Conservation (phyloP, 2,888 invertebrate species). For the Callosobruchus maculatus region DNA sequence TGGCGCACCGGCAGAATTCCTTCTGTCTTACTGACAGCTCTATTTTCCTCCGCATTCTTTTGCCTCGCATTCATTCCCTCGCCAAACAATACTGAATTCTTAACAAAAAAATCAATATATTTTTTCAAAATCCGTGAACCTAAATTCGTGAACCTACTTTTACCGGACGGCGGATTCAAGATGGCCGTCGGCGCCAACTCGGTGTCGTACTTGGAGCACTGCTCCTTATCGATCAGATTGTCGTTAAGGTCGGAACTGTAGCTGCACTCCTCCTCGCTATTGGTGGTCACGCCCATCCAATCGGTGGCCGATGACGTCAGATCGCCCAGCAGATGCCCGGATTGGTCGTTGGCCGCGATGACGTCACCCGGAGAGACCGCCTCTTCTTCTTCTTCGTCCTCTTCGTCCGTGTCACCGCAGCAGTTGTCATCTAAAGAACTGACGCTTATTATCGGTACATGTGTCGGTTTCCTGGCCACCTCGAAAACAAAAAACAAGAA, state of each 20-base stretch:
- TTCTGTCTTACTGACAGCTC: too few relatives aligned
- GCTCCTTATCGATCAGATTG: constrained; percentile 48
- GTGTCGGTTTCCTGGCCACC: background rate
- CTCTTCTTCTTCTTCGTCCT: constrained; percentile 28
- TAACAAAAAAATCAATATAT: background rate
- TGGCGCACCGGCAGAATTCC: too few relatives aligned
- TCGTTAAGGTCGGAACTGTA: constrained; percentile 68
- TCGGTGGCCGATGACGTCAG: constrained; percentile 49
- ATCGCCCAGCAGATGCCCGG: constrained; percentile 10
- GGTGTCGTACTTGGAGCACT: constrained; percentile 53
- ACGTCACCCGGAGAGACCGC: constrained; percentile 25
- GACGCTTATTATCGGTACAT: constrained; percentile 29
- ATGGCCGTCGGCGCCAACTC: constrained; percentile 72
- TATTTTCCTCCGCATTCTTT: too few relatives aligned
- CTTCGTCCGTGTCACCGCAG: constrained; percentile 37
- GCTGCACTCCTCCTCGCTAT: constrained; percentile 77
- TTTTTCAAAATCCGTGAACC: too few relatives aligned
- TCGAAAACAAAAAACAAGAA: background rate
- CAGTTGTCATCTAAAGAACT: constrained; percentile 28
- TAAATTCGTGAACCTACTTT: constrained; percentile 24
- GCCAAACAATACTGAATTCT: too few relatives aligned
- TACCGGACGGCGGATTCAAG: constrained; percentile 57
- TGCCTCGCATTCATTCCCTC: too few relatives aligned
- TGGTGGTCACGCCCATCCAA: constrained; percentile 88
- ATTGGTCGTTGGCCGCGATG: background rate